Evolutionary conservation across 35 echinoderm and acorn worm genomes (phyloP), one percentile per base, ranked within the genome.

Genomic region (Heliocidaris tuberculata): DNA sequence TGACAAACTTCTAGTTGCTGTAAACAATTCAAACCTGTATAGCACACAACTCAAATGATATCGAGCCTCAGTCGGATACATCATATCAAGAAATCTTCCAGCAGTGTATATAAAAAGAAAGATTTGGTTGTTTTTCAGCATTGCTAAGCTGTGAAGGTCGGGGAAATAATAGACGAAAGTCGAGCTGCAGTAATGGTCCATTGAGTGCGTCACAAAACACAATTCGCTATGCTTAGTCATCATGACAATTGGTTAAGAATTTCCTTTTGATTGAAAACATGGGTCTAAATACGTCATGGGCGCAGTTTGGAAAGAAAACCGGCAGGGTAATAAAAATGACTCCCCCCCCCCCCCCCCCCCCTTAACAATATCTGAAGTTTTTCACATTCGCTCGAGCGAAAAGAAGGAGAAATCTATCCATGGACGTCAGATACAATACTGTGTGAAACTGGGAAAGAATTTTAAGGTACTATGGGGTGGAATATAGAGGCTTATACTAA

Each of bases 201-300:
- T 89, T 89, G 87, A 89, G 5, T 89, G 7, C 29, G 15, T 30
- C 87, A 89, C 87, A 89, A 89, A 89, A 89, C 87, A 89, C 87
- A 9, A 89, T 89, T 89, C 31, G 87, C 12, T 89, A 7, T 89
- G 87, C 87, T 89, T 47, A 89, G 87, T 89, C 87, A 89, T 89
- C 47, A 32, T 42, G 87, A 89, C 87, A 89, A 89, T 89, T 31
- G 87, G 31, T 42, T 89, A 89, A 89, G 87, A 89, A 89, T 48
- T 89, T 47, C 7, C 27, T n/a, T 78, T 78, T 78, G 21, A 78
- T 78, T 78, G 65, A 78, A 78, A 78, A 27, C 65, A 78, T 78
- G 65, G 27, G 65, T 78, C 65, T 78, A n/a, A 78, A 78, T n/a
- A 78, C 65, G 27, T 78, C 65, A 78, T 78, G 65, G 65, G 65